Evolutionary conservation across 1,140 invertebrate genomes (phyloP).

Genomic region (Dendroctonus valens): DNA sequence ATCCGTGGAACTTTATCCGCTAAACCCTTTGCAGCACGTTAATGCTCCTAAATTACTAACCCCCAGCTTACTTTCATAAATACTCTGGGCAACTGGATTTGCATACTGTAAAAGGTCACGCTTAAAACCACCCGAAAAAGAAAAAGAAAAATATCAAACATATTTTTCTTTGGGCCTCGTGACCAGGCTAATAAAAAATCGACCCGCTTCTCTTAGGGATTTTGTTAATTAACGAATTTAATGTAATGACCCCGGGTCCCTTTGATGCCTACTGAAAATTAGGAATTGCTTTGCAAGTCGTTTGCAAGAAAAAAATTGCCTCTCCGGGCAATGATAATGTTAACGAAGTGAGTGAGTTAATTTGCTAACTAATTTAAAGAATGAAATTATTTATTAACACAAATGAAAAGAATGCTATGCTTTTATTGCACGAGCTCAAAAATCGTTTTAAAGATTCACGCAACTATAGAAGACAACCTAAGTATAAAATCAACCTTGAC

Average conservation of each 20-base stretch:
- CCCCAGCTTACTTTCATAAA: slow-evolving; percentile 23
- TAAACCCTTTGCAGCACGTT: slow-evolving; percentile 16
- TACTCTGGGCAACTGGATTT: slow-evolving; percentile 17
- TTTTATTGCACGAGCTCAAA: too few species aligned
- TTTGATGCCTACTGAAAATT: slow-evolving; percentile 1
- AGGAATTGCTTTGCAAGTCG: background rate
- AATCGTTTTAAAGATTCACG: too few species aligned
- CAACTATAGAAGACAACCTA: too few species aligned
- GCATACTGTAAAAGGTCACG: slow-evolving; percentile 20
- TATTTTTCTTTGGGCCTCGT: slow-evolving; percentile 14
- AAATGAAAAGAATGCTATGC: too few species aligned
- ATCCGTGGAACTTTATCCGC: slow-evolving; percentile 4
- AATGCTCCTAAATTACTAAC: slow-evolving; percentile 24
- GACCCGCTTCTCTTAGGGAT: slow-evolving; percentile 1
- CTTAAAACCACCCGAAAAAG: slow-evolving; percentile 7
- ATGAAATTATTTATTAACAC: too few species aligned
- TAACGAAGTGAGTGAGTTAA: too few species aligned
- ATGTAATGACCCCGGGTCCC: slow-evolving; percentile 1
- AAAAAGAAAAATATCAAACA: slow-evolving; percentile 22
- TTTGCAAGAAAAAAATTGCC: too few species aligned
- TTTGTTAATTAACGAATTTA: slow-evolving; percentile 14
- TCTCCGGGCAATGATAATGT: too few species aligned
- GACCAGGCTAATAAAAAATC: slow-evolving; percentile 1
- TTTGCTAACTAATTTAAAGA: too few species aligned
- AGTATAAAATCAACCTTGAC: too few species aligned